phyloP scores from a whole-genome alignment of 2,888 invertebrate genomes.

The Hemithea aestivaria region DNA sequence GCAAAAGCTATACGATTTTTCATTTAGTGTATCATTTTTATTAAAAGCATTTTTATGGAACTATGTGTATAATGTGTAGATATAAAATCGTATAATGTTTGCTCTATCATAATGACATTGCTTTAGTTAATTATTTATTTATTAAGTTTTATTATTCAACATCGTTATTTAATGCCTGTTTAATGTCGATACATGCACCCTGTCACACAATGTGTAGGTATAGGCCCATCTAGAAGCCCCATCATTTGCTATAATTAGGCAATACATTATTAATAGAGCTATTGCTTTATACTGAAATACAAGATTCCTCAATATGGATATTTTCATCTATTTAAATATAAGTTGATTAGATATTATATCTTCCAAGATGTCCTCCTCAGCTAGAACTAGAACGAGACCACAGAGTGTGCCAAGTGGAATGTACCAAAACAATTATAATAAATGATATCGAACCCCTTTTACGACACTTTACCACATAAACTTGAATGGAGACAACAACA shows the following conservation, averaged over 20 bases:
- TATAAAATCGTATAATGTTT: conserved; percentile 14
- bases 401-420: conserved; percentile 76
- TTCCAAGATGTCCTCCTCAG: conserved; percentile 43
- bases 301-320: conserved; percentile 40
- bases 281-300: conserved; percentile 27
- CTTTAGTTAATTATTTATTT: conserved; percentile 20
- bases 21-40: neutral
- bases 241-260: too few relatives aligned
- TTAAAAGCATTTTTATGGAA: too few relatives aligned
- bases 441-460: conserved; percentile 49
- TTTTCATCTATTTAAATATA: conserved; percentile 32
- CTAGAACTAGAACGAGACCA: conserved; percentile 51
- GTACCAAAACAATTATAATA: conserved; percentile 71
- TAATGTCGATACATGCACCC: conserved; percentile 72
- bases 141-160: conserved; percentile 36
- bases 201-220: conserved; percentile 71
- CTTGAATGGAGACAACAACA: conserved; percentile 67
- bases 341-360: conserved; percentile 14
- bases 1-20: conserved; percentile 10
- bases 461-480: conserved; percentile 56
- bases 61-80: too few relatives aligned
- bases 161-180: conserved; percentile 36
- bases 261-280: too few relatives aligned
- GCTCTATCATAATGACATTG: conserved; percentile 16
- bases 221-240: too few relatives aligned